Percentiles rank a stretch among this genome's conserved stretches.
Evolutionary conservation across 2,888 invertebrate species (phyloP).

Genomic region (Chloromyia formosa): DNA sequence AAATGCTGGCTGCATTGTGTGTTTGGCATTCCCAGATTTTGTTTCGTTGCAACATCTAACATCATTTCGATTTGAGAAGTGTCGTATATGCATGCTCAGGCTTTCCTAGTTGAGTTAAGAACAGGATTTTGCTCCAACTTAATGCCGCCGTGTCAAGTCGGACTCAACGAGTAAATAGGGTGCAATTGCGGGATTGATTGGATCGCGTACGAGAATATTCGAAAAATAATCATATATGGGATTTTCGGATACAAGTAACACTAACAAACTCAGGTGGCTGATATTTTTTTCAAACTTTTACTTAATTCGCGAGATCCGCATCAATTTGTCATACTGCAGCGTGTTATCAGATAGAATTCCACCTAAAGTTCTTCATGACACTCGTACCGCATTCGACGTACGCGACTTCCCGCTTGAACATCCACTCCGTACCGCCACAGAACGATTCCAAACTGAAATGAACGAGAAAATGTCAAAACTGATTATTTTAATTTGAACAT

Average conservation of each 20-base stretch:
- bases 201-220: neutral
- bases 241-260: neutral
- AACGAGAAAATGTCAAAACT: slow-evolving; percentile 21
- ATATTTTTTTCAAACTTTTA: neutral
- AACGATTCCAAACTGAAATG: slow-evolving; percentile 30
- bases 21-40: neutral
- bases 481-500: neutral
- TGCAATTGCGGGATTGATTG: no score
- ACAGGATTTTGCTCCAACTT: neutral
- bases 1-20: neutral
- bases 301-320: neutral
- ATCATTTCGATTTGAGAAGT: slow-evolving; percentile 37
- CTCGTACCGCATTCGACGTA: neutral
- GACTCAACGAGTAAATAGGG: neutral
- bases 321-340: neutral
- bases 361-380: neutral
- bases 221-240: neutral
- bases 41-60: slow-evolving; percentile 37
- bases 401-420: no score
- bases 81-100: slow-evolving; percentile 46
- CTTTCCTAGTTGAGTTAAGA: neutral
- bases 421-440: neutral
- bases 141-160: neutral
- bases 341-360: neutral
- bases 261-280: neutral